Percentiles rank a stretch among this genome's conserved stretches.
These are phyloP conservation scores for Notamacropus eugenii DNA, from an alignment of 2,797 vertebrate species.

Conservation along the genomic window DNA sequence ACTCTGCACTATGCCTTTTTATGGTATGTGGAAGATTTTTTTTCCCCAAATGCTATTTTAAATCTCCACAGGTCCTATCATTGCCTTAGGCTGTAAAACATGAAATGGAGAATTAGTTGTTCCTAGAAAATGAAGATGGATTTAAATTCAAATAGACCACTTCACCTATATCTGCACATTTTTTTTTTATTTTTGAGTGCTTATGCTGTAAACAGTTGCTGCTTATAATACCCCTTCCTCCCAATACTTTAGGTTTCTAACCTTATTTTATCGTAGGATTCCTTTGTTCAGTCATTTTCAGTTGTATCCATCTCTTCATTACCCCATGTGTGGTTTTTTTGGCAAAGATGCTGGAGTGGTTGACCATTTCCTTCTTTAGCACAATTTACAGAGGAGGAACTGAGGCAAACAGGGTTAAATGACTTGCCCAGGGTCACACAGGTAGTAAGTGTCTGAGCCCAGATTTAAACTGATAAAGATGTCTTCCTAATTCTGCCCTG, in stretches of 20 bases:
- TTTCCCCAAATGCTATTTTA: slow-evolving; percentile 15
- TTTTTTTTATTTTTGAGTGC: slow-evolving; percentile 51
- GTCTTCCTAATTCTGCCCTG: background rate
- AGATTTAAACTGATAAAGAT: background rate
- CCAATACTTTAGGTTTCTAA: slow-evolving; percentile 45
- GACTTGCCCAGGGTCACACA: background rate
- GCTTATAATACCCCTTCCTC: slow-evolving; percentile 33
- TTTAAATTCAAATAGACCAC: slow-evolving; percentile 71
- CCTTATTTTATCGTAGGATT: slow-evolving; percentile 3
- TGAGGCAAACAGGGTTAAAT: background rate
- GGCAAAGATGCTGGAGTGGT: background rate
- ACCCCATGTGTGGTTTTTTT: background rate
- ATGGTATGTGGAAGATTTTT: background rate
- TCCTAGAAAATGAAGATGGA: slow-evolving; percentile 62
- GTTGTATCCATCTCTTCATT: background rate
- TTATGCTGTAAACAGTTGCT: slow-evolving; percentile 58
- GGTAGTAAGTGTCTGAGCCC: background rate
- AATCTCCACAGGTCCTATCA: slow-evolving; percentile 43
- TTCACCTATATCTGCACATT: slow-evolving; percentile 52
- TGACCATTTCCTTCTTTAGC: background rate
- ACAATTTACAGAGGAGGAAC: background rate
- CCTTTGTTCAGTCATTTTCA: slow-evolving; percentile 24
- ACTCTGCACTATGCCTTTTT: background rate
- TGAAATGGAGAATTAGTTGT: slow-evolving; percentile 67
- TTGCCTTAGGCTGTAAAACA: slow-evolving; percentile 65